Conservation (phyloP, 2,888 invertebrate genomes). For the Anodontia alba region DNA sequence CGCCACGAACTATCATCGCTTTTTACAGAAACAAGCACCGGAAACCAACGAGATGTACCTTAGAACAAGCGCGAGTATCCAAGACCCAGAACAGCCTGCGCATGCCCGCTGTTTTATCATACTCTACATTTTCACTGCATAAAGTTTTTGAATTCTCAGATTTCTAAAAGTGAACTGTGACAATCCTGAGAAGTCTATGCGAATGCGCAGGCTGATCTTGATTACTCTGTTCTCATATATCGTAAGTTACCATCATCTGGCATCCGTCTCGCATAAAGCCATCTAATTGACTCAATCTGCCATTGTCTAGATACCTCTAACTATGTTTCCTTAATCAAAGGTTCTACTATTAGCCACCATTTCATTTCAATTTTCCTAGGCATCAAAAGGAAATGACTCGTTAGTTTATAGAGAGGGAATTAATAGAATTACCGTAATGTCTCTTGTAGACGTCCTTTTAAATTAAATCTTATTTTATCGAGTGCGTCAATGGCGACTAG, state of each 20-base stretch:
- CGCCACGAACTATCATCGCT: conserved; percentile 15
- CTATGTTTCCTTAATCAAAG: conserved; percentile 21
- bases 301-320: conserved; percentile 14
- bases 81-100: no score
- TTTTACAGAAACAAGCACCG: neutral
- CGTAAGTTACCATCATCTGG: no score
- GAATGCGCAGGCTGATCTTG: no score
- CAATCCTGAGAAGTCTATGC: no score
- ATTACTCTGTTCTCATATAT: no score
- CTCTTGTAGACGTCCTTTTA: neutral
- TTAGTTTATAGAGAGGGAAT: conserved; percentile 18
- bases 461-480: neutral
- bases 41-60: no score
- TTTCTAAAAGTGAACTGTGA: no score
- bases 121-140: no score
- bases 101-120: no score
- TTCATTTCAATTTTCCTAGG: conserved; percentile 21
- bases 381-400: conserved; percentile 25
- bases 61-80: no score
- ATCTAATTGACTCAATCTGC: conserved; percentile 18
- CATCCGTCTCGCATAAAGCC: conserved; percentile 1
- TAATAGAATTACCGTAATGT: conserved; percentile 7
- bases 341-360: conserved; percentile 22
- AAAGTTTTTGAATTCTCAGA: no score
- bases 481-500: no score